Evolutionary conservation across 1,140 invertebrate genomes (phyloP), one percentile per base, ranked within the genome.

Genomic region (Monochamus saltuarius): DNA sequence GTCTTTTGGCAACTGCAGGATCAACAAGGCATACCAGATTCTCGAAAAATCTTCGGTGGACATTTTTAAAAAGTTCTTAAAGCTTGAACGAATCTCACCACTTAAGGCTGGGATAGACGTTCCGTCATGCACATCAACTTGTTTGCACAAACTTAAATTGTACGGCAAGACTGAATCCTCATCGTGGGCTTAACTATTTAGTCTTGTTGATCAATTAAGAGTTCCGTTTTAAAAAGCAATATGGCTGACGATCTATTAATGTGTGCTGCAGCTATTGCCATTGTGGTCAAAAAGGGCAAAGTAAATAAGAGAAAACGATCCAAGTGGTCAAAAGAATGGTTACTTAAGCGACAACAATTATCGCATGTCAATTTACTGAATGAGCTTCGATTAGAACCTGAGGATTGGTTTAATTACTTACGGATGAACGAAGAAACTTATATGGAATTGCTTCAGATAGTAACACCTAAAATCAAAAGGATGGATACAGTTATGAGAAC

Each of bases 401-500:
- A n/a, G n/a, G n/a, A n/a, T n/a, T n/a, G n/a, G n/a, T n/a, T n/a
- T n/a, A n/a, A n/a, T n/a, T 68, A 66, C 64, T 54, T 59, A 35
- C 37, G 57, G 14, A 67, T 67, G 43, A 51, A 65, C 56, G 60
- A 66, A 52, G 62, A 67, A 61, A 61, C 51, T 36, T 69, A 72
- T 56, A 38, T 67, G 13, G 58, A 69, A 61, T 42, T 71, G 54
- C 58, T 71, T 35, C 35, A 39, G 61, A 43, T 68, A 42, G 51
- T 73, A 58, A 70, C 69, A 61, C 69, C 67, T 10, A 42, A 59
- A 55, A 70, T 71, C 46, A n/a, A 70, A 58, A 71, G 59, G 56
- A 45, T 64, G 59, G 56, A 71, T 52, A 72, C 65, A 47, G 61
- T 64, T 64, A 68, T 71, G 69, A 64, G 69, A 64, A 68, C 57